Evolutionary conservation across 2,888 invertebrate species (phyloP), one percentile per base, ranked within the genome.

Genomic region (Zelleria hepariella): DNA sequence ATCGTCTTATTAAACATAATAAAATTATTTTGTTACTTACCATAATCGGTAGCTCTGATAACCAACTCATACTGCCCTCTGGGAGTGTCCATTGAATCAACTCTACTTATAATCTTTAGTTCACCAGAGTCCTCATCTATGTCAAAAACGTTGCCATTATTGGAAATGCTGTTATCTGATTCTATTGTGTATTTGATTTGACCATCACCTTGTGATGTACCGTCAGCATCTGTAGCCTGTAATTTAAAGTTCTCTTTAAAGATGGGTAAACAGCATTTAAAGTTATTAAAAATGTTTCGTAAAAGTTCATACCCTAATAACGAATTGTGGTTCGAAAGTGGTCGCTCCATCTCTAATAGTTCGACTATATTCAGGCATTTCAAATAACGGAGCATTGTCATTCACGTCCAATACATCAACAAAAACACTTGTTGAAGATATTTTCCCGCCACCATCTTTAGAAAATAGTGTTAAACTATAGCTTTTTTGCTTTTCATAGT

Each of bases 391-490:
- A 25, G 91, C 85, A 67, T 95, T 95, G 69, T 95, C 95, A 67
- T 95, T 95, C 0, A 94, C 91, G 69, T 95, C 95, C 5, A 92
- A 72, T 0, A 95, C 88, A 64, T 94, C 93, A 15, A 95, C 90
- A 57, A 92, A 91, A 47, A 95, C 82, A 75, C 94, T 94, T 0
- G 93, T 92, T 26, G 93, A 92, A 0, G 93, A 91, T 15, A 93
- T 90, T 65, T 91, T 91, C 0, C 94, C 94, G 0, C 96, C 96
- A 0, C 95, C 95, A 72, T 97, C 96, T 63, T 90, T 91, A 0
- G 96, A 96, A 63, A 94, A 94, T 58, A 95, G 89, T 0, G 94
- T 95, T 60, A 96, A 78, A 61, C 94, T 94, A 65, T 94, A 96
- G 61, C 93, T 93, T 66, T 93, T 94, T 66, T 95, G 94, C 10